Base-by-base conservation (phyloP, 2,113 vertebrate species). In the Poeciliopsis retropinna region DNA sequence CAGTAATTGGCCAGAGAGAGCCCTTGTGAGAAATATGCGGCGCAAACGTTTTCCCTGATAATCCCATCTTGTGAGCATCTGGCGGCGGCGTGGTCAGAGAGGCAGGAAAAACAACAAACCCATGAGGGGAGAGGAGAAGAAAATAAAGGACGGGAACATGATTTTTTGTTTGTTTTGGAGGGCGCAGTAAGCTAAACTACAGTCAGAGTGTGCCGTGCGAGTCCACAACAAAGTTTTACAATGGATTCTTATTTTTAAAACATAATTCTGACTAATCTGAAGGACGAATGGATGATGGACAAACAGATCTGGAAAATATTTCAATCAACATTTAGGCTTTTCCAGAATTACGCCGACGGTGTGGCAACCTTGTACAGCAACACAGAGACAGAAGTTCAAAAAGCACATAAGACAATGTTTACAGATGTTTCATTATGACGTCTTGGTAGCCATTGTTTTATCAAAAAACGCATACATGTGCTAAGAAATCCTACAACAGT, bases 41-140 rank as follows among this genome's bases (percentile, higher is more conserved):
- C 57, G 72, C 86, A 88, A 89, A 92, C 89, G 82, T 88, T 92
- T 92, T 91, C 87, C 89, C 86, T 63, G 84, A 91, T 93, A 92
- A 93, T 92, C 91, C 91, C 89, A 92, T 92, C 76, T 89, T 92
- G 89, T 73, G 79, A 90, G 88, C 84, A 90, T 92, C 90, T 93
- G 92, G 89, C 87, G 88, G 88, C n/a, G 81, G 81, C 60, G 57
- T 86, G 81, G 87, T 77, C 87, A 78, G 76, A 85, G 87, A 61
- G 86, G 81, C 80, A 81, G 71, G 13, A 67, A 41, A 86, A 87
- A 88, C 85, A 91, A 88, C 84, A 89, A 87, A 86, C 83, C 85
- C 86, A 88, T 72, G 82, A 68, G 65, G 76, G 74, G 83, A 31
- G 88, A 77, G 74, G 44, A 74, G 66, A 66, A 77, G 80, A 78